Percentiles rank a stretch among this genome's conserved stretches.
phyloP scores from a whole-genome alignment of 1,140 invertebrate genomes.

The Drosophila novamexicana region DNA sequence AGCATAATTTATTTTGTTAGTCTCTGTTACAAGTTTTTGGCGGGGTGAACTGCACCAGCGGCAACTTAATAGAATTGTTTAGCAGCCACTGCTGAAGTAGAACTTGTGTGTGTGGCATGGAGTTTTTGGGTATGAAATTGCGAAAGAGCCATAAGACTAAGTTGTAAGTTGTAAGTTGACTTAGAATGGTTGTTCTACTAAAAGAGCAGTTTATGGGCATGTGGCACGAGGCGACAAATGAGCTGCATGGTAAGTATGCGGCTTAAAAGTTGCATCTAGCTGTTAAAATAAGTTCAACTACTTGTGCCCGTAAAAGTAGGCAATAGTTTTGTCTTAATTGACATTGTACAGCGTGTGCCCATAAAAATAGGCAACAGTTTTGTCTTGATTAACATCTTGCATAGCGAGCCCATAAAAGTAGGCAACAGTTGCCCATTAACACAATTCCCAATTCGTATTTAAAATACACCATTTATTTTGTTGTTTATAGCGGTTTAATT shows the following conservation, averaged over 20 bases:
- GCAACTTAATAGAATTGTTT: constrained; percentile 29
- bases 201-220: neutral
- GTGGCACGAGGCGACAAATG: constrained; percentile 11
- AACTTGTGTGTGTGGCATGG: constrained; percentile 2
- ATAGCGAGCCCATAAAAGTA: constrained; percentile 12
- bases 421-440: constrained; percentile 15
- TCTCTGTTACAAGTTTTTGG: constrained; percentile 54
- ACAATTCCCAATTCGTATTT: neutral
- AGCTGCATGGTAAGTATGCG: neutral
- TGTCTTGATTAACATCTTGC: neutral
- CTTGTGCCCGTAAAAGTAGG: constrained; percentile 28
- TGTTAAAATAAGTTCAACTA: constrained; percentile 4
- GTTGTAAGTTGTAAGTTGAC: neutral
- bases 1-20: constrained; percentile 79
- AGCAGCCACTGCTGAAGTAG: constrained; percentile 1
- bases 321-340: constrained; percentile 7
- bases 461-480: constrained; percentile 5
- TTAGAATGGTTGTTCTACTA: neutral
- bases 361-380: constrained; percentile 32
- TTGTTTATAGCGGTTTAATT: constrained; percentile 22
- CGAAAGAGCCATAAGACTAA: neutral
- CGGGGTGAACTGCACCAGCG: constrained; percentile 1
- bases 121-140: neutral
- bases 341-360: neutral
- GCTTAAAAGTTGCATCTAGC: neutral